Base-by-base conservation (phyloP, 2,113 vertebrate genomes). In the Rhinolophus sinicus region DNA sequence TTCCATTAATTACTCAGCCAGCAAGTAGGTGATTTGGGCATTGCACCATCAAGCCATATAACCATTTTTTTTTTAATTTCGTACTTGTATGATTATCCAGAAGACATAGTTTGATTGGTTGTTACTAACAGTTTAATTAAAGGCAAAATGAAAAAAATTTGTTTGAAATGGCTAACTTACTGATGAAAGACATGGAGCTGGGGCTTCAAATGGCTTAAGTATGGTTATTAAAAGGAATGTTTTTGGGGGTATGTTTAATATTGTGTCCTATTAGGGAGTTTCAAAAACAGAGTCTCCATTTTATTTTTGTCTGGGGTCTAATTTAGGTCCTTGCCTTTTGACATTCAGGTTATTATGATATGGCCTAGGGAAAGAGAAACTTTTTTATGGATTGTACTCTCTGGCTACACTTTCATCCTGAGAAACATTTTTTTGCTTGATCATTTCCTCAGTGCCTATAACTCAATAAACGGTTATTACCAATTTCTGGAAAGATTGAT, bases 1-100 rank as follows among this genome's bases (percentile, higher is more conserved):
- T 98, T 97, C 87, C 22, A 77, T 97, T 98, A 97, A 98, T 98
- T 96, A 84, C 88, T 92, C 97, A 96, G 69, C 88, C 95, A 94
- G 94, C 18, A 35, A 95, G 76, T 95, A 86, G 89, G 93, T 67
- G 73, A 72, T 98, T 97, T 96, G 93, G 40, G 73, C 93, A 93
- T 97, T 93, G 33, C 93, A 38, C 70, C 93, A 97, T 98, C 93
- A 97, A 95, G 50, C 70, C 92, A 70, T 38, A 93, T 94, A 97
- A 19, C 81, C 77, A 62, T 96, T 98, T 93, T 94, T 94, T 98
- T 44, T 44, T 44, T 40, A 40, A 13, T 98, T 91, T 97, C 64
- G 84, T 96, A 93, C 12, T 95, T 91, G 38, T 30, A 58, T 60
- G 58, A 92, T 84, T 93, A 95, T 93, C 88, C 87, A 94, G 78